Evolutionary conservation across 1,140 invertebrate genomes (phyloP).

Genomic region (Gonioctena quinquepunctata): DNA sequence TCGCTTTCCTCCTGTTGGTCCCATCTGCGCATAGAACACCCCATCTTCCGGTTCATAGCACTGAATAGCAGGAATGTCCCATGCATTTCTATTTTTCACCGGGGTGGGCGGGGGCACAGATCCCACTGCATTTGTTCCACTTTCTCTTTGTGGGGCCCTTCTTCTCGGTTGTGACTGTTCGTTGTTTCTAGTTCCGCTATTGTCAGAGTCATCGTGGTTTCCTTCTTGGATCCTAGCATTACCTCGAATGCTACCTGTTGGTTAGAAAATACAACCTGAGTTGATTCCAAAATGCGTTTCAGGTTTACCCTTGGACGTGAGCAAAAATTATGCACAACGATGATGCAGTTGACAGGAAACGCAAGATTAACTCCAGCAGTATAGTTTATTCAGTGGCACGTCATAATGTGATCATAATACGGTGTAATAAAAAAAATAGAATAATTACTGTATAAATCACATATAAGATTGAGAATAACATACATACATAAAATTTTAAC

Average conservation of each 20-base stretch:
- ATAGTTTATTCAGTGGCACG: too few species aligned
- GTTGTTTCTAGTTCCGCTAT: constrained; percentile 21
- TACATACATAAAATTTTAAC: too few species aligned
- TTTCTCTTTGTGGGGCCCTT: constrained; percentile 2
- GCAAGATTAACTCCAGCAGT: too few species aligned
- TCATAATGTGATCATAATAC: too few species aligned
- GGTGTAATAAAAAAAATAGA: too few species aligned
- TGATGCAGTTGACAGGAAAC: too few species aligned
- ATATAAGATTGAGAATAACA: too few species aligned
- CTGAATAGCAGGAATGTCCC: constrained; percentile 85
- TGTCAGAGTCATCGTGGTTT: constrained; percentile 22
- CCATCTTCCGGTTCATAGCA: constrained; percentile 88
- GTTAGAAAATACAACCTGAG: too few species aligned
- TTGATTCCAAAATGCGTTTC: too few species aligned
- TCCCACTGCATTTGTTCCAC: not conserved
- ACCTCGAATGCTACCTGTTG: not conserved
- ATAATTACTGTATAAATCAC: too few species aligned
- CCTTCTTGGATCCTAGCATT: not conserved
- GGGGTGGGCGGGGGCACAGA: constrained; percentile 65
- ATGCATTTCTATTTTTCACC: constrained; percentile 64
- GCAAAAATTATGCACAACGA: too few species aligned
- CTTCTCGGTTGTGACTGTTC: constrained; percentile 7
- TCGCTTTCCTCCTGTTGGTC: constrained; percentile 84
- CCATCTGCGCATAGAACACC: constrained; percentile 89
- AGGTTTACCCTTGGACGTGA: too few species aligned